Evolutionary conservation across 2,797 vertebrate genomes (phyloP), one percentile per base, ranked within the genome.

Genomic region (Notolabrus celidotus): DNA sequence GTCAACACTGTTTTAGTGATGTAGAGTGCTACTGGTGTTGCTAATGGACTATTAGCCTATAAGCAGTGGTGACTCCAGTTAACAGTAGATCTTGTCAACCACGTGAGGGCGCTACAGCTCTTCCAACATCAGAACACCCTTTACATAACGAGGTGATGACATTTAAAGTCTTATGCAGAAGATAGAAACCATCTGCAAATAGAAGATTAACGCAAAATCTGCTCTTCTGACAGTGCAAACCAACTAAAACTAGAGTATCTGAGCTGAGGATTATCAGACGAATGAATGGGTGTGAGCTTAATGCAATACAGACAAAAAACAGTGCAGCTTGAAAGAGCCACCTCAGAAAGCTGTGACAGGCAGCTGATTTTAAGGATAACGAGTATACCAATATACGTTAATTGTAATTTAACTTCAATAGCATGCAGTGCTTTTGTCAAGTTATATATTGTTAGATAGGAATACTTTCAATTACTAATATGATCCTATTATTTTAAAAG

Each of bases 81-180:
- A 16, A 31, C 36, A 61, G 15, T 71, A 7, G 15, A 3, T 2
- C 7, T 41, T 3, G 0, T 47, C 15, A 11, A 19, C 88, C 92
- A 88, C 67, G 31, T 0, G 82, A 57, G 74, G 90, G 86, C 87
- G 63, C 77, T 51, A 45, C 15, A 34, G 19, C 62, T 71, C 81
- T 62, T 61, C 65, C 25, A 29, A 19, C 20, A 11, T 16, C 19
- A 46, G 10, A 16, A 1, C 10, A 2, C 8, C 1, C 11, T 63
- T 91, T 86, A 85, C 71, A 78, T 84, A 83, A 87, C 41, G 7
- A 46, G 38, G 54, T 60, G 76, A 67, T 27, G 55, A 64, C 60
- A 56, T 39, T 20, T 49, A 3, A 27, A 67, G 3, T 68, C 64
- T 36, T 45, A 67, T 42, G 25, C 16, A 59, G 60, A 77, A 65